Evolutionary conservation across 30 jellyfish, hydroid and myxozoan species (phyloP).

Genomic region (Hydractinia symbiolongicarpus): DNA sequence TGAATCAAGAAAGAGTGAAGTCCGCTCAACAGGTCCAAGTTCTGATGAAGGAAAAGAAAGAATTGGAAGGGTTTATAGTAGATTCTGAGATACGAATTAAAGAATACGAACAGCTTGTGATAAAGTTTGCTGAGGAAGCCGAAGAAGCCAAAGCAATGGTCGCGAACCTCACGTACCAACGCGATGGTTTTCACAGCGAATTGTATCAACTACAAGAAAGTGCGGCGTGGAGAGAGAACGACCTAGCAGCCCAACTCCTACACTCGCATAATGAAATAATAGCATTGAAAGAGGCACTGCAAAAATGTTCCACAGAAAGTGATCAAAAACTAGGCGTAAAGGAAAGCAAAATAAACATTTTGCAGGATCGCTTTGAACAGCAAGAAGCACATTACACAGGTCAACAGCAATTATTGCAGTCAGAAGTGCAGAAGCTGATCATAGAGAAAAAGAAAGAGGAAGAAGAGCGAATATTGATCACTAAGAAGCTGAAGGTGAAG

Average conservation of each 20-base stretch:
- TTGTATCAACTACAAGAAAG: conserved; percentile 8
- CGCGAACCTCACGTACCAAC: conserved; percentile 9
- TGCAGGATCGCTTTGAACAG: background rate
- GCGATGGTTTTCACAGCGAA: conserved; percentile 12
- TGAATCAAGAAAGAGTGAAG: too few species aligned
- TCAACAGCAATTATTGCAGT: conserved; percentile 13
- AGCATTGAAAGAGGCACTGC: background rate
- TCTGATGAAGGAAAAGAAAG: conserved; percentile 8
- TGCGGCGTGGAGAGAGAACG: conserved; percentile 29
- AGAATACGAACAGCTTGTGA: conserved; percentile 23
- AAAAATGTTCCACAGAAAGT: background rate
- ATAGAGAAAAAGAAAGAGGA: background rate
- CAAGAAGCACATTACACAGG: background rate
- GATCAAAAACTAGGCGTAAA: background rate
- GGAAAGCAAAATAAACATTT: background rate
- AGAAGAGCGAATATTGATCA: background rate
- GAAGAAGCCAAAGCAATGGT: conserved; percentile 26
- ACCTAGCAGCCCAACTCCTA: conserved; percentile 7
- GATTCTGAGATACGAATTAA: conserved; percentile 16
- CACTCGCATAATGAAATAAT: background rate
- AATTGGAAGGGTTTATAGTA: conserved; percentile 1
- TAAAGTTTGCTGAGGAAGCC: conserved; percentile 28
- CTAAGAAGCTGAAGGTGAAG: background rate
- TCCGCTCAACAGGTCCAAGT: background rate
- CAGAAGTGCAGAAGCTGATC: background rate